Evolutionary conservation across 2,797 vertebrate species (phyloP).

Genomic region (Brachyrhaphis roseni): DNA sequence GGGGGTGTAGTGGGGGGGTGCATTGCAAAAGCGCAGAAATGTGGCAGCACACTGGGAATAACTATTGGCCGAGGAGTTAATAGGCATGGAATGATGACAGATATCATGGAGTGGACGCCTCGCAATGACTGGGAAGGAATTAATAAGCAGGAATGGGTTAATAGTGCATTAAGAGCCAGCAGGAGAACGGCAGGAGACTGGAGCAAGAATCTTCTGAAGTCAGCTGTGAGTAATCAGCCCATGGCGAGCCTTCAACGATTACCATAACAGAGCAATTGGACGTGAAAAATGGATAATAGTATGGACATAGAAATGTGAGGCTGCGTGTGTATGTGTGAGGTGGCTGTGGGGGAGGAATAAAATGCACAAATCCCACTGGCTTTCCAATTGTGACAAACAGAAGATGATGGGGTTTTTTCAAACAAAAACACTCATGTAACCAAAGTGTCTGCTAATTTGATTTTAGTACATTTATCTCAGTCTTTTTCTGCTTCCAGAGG

Average conservation of each 20-base stretch:
- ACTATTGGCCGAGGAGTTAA: slow-evolving; percentile 80
- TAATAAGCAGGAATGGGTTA: slow-evolving; percentile 99
- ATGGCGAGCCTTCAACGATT: slow-evolving; percentile 98
- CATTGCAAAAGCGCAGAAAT: slow-evolving; percentile 28
- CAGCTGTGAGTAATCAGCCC: slow-evolving; percentile 99
- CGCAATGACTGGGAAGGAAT: slow-evolving; percentile 96
- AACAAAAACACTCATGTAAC: slow-evolving; percentile 33
- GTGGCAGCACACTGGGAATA: slow-evolving; percentile 63
- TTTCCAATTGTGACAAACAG: slow-evolving; percentile 50
- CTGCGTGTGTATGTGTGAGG: slow-evolving; percentile 44
- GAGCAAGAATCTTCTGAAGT: slow-evolving; percentile 93
- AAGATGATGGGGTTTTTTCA: slow-evolving; percentile 28
- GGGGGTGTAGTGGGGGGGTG: not conserved
- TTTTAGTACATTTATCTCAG: not conserved
- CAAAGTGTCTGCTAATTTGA: slow-evolving; percentile 34
- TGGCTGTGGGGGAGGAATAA: slow-evolving; percentile 47
- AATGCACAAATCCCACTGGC: slow-evolving; percentile 57
- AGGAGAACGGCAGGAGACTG: slow-evolving; percentile 94
- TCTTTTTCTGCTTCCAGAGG: not conserved
- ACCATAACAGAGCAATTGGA: slow-evolving; percentile 99
- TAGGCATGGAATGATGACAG: slow-evolving; percentile 84
- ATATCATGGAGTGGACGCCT: slow-evolving; percentile 83
- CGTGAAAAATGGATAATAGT: slow-evolving; percentile 99
- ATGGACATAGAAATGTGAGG: slow-evolving; percentile 91
- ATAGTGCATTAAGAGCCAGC: slow-evolving; percentile 99